Base-by-base conservation (phyloP, 2,113 vertebrate genomes). In the Otus sunia region DNA sequence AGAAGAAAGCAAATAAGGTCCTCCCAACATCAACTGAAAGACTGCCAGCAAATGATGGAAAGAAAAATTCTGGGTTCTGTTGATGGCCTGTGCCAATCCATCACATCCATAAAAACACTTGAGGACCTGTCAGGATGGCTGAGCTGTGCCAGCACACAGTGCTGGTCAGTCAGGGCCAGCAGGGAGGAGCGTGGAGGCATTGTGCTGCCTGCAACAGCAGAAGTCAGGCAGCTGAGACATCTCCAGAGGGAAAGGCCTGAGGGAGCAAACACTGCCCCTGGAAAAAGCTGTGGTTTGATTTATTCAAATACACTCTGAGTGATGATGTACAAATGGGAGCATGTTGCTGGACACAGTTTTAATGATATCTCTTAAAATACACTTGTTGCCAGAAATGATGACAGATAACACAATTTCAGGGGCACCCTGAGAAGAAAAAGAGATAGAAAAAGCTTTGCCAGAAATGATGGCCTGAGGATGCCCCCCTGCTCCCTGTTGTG, bases 21-120 rank as follows among this genome's bases (percentile, higher is more conserved):
- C n/a, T 91, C 83, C 59, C 68, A 72, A 39, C 72, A 79, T 62
- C 67, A 67, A 45, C 90, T 93, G 72, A 80, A 91, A 74, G 60
- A 75, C 39, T 77, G 80, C 58, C 68, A 79, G 88, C 14, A 79
- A 88, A 91, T 27, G 52, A 68, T 59, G 86, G 68, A 94, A 90
- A 86, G 53, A 76, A 96, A 94, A 92, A 73, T 47, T 84, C 64
- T 90, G 62, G 26, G 21, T 91, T 93, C 53, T 93, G 36, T 32
- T 52, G 72, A 23, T 82, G 82, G 49, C 32, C 73, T 81, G 17
- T 50, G 55, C 75, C 79, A 86, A 84, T 95, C 89, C 81, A 79
- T 96, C 86, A 80, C 4, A 3, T 69, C 75, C 79, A 84, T 76
- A 81, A 93, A 93, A 96, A 78, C 22, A 39, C 29, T 67, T 6